These are phyloP conservation scores for Gymnoscopelus microlampas DNA, from an alignment of 2,797 vertebrate species.

Conservation along the genomic window DNA sequence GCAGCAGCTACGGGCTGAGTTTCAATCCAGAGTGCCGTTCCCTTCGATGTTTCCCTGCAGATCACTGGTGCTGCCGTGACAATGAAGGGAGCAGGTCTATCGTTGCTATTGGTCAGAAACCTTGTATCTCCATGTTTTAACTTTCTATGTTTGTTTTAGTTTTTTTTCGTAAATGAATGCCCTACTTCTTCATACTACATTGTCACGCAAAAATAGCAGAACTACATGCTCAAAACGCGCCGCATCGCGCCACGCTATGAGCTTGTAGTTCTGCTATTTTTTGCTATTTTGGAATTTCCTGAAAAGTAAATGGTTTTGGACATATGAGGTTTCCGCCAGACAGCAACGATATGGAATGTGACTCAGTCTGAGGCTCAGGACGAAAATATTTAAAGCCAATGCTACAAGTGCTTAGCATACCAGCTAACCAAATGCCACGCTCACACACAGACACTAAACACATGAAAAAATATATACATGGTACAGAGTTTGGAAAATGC, in stretches of 20 bases:
- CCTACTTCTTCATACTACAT: too few relatives aligned
- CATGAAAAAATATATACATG: conserved; percentile 4
- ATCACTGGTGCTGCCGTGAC: background rate
- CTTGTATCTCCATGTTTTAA: too few relatives aligned
- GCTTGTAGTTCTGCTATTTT: too few relatives aligned
- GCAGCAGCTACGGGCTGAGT: conserved; percentile 29
- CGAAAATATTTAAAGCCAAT: conserved; percentile 28
- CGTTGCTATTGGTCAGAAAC: too few relatives aligned
- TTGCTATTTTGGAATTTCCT: too few relatives aligned
- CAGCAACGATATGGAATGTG: conserved; percentile 36
- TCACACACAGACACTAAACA: background rate
- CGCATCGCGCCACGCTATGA: too few relatives aligned
- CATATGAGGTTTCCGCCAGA: too few relatives aligned
- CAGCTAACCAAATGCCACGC: conserved; percentile 44
- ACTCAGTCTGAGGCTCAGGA: conserved; percentile 48
- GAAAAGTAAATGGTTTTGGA: too few relatives aligned
- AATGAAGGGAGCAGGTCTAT: conserved; percentile 15
- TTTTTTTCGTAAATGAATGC: too few relatives aligned
- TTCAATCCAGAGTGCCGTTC: conserved; percentile 29
- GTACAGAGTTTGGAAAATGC: conserved; percentile 35
- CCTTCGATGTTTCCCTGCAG: conserved; percentile 5
- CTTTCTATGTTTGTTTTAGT: too few relatives aligned
- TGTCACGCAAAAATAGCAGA: too few relatives aligned
- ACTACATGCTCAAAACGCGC: too few relatives aligned
- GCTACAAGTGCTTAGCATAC: conserved; percentile 42